Base-by-base conservation (phyloP, 2,888 invertebrate genomes). In the Callimorpha dominula region DNA sequence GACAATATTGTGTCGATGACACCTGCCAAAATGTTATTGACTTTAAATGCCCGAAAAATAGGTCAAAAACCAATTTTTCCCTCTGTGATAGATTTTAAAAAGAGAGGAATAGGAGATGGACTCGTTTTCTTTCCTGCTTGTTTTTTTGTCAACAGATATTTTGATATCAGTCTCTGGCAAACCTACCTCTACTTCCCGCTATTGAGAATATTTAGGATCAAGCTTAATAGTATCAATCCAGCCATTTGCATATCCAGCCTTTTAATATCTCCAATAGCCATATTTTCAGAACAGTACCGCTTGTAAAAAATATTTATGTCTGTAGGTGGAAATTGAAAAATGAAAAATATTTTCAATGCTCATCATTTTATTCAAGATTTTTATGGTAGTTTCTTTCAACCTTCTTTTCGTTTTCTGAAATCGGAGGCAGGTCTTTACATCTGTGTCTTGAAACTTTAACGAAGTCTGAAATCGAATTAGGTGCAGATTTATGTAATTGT, bases 401-500 rank as follows among this genome's bases (percentile, higher is more conserved):
- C 2, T 57, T 20, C 14, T 60, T 20, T n/a, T 20, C 15, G 12
- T 68, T 4, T n/a, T 40, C 1, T 42, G 42, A 42, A 17, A 72
- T 62, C 9, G 71, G 62, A 42, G 71, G 71, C 46, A 72, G 9
- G 11, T 63, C n/a, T 4, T 52, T 12, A 43, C 71, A 72, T 31
- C 11, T 50, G 2, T 17, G 0, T n/a, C 0, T 42, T 14, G 17
- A 15, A 50, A 42, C 52, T 63, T 72, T 72, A 7, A 43, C 4
- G 15, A 52, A 78, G 72, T 40, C 50, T 65, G 50, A 65, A 73
- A 74, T 66, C 31, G 1, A 31, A 60, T 31, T 14, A 14, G 8
- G 14, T 31, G 12, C 11, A 4, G 4, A 11, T 11, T 57, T 31
- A 31, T 31, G 6, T 60, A 12, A 60, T 5, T 60, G 14, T 6